Conservation (phyloP, 1,140 invertebrate species). For the Drosophila virilis region DNA sequence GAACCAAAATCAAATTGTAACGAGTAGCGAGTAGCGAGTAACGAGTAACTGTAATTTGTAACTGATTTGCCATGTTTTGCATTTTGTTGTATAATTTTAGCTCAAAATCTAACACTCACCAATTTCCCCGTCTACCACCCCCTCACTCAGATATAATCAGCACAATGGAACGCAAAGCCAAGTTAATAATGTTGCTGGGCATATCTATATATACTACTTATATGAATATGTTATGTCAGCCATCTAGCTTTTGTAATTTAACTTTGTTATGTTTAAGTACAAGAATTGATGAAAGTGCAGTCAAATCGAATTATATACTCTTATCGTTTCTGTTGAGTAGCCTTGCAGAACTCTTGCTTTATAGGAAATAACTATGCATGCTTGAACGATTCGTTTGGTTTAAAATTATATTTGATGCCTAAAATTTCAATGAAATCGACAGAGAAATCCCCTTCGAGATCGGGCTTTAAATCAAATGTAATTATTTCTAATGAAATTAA, state of each 20-base stretch:
- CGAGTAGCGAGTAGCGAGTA: slow-evolving; percentile 16
- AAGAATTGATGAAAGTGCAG: too few relatives aligned
- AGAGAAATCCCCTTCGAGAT: too few relatives aligned
- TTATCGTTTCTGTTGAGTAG: too few relatives aligned
- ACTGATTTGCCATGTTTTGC: slow-evolving; percentile 43
- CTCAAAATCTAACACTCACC: background rate
- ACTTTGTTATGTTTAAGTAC: background rate
- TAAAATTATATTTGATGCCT: too few relatives aligned
- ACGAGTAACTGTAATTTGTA: slow-evolving; percentile 31
- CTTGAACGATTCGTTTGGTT: too few relatives aligned
- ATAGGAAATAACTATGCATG: too few relatives aligned
- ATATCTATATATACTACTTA: background rate
- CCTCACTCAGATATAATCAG: background rate
- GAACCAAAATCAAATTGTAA: slow-evolving; percentile 22
- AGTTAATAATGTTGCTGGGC: slow-evolving; percentile 16
- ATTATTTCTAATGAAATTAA: too few relatives aligned
- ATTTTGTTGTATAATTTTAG: slow-evolving; percentile 43
- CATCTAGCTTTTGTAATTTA: background rate
- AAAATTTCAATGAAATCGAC: too few relatives aligned
- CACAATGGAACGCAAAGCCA: background rate
- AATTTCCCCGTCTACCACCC: too few relatives aligned
- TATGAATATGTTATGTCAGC: background rate
- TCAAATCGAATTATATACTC: background rate
- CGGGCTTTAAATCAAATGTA: too few relatives aligned
- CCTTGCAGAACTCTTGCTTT: too few relatives aligned